Conservation (phyloP, 2,113 vertebrate genomes). For the Cardinalis cardinalis region DNA sequence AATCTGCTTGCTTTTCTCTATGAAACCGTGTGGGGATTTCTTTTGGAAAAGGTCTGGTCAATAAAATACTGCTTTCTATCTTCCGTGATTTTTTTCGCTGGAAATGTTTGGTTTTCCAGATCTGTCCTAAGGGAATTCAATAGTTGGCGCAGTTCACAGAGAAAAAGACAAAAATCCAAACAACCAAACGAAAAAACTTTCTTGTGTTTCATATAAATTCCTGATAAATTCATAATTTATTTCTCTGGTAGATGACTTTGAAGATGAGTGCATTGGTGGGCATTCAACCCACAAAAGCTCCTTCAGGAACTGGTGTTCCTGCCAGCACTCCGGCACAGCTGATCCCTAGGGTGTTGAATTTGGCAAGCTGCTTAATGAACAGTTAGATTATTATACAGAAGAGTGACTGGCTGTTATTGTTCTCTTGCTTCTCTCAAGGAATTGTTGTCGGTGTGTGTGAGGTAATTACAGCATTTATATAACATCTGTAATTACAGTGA, state of each 20-base stretch:
- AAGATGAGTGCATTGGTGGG: neutral
- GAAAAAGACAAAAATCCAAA: neutral
- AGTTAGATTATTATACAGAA: neutral
- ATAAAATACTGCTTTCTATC: neutral
- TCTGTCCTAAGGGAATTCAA: neutral
- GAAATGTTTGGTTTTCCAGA: neutral
- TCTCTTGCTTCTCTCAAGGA: constrained; percentile 4
- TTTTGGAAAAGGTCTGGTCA: neutral
- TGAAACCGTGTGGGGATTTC: neutral
- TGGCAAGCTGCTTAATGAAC: constrained; percentile 11
- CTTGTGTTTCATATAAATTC: neutral
- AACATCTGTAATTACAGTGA: neutral
- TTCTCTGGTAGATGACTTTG: neutral
- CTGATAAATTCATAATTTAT: neutral
- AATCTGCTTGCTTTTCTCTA: neutral
- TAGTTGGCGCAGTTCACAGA: neutral
- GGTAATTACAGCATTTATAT: neutral
- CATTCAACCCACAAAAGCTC: neutral
- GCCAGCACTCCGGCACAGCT: neutral
- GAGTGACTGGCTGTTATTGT: neutral
- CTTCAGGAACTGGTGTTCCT: neutral
- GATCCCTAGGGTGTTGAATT: constrained; percentile 14
- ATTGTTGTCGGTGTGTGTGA: neutral
- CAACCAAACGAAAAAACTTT: accelerated
- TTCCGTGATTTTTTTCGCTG: neutral